Evolutionary conservation across 2,888 invertebrate genomes (phyloP).

Genomic region (Xestia ashworthii): DNA sequence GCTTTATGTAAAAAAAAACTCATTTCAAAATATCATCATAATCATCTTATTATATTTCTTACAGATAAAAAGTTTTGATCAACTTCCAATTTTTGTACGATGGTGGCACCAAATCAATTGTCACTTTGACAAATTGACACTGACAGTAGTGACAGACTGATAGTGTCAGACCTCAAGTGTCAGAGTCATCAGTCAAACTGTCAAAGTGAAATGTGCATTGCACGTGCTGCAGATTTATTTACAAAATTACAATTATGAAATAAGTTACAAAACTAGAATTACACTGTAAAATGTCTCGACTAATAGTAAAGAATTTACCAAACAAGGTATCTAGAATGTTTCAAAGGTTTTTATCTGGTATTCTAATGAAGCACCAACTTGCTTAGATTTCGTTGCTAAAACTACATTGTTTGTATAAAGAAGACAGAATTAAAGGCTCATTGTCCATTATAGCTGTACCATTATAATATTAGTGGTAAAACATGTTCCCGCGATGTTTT

Average conservation of each 20-base stretch:
- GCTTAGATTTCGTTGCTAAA: background rate
- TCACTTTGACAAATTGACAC: background rate
- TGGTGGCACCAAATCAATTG: background rate
- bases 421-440: too few species aligned
- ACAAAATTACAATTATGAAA: conserved; percentile 38
- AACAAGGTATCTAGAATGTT: conserved; percentile 92
- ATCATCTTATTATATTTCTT: background rate
- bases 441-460: background rate
- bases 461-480: conserved; percentile 1
- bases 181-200: too few species aligned
- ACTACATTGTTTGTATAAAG: too few species aligned
- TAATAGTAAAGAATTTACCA: conserved; percentile 97
- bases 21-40: too few species aligned
- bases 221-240: conserved; percentile 49
- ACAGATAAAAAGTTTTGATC: background rate
- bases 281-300: conserved; percentile 92
- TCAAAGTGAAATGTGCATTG: conserved; percentile 21
- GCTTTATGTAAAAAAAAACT: too few species aligned
- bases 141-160: too few species aligned
- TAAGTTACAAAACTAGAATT: background rate
- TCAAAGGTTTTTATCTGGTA: background rate
- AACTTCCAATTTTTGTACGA: background rate
- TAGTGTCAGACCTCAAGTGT: conserved; percentile 9
- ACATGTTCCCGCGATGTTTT: background rate
- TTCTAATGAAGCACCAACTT: background rate